phyloP scores from a whole-genome alignment of 2,888 invertebrate genomes.

The Drosophila antonietae region DNA sequence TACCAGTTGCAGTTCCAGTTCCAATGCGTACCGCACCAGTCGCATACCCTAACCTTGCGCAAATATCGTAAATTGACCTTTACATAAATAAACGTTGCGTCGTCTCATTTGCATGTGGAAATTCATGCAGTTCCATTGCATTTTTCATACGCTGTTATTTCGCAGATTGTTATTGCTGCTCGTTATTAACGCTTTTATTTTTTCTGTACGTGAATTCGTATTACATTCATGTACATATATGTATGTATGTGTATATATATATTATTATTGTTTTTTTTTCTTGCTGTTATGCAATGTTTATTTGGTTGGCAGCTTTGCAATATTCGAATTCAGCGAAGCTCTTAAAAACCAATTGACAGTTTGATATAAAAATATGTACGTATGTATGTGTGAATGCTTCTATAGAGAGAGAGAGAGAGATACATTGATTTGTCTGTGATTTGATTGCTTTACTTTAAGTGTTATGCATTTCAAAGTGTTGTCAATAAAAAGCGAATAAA shows the following conservation, averaged over 20 bases:
- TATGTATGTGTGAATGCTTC: neutral
- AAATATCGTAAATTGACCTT: conserved; percentile 77
- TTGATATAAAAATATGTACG: neutral
- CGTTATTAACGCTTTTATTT: conserved; percentile 41
- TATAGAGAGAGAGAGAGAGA: neutral
- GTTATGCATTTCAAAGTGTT: conserved; percentile 23
- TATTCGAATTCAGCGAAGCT: conserved; percentile 27
- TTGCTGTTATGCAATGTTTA: conserved; percentile 32
- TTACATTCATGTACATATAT: neutral
- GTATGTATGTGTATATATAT: conserved; percentile 1
- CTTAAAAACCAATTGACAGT: conserved; percentile 32
- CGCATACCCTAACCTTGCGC: conserved; percentile 71
- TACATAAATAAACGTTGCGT: conserved; percentile 64
- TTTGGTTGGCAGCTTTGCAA: conserved; percentile 26
- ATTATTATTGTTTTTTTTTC: neutral
- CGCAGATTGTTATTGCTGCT: conserved; percentile 23
- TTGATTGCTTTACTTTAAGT: conserved; percentile 10
- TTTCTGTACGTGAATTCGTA: conserved; percentile 32
- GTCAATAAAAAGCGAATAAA: conserved; percentile 6
- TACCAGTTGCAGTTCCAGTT: neutral
- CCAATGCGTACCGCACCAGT: conserved; percentile 10
- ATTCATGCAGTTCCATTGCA: conserved; percentile 43
- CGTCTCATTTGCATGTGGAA: conserved; percentile 53
- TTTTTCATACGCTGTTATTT: conserved; percentile 10
- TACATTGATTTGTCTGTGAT: conserved; percentile 6